phyloP scores from a whole-genome alignment of 92 coral and sea anemone species.

The Montipora capitata region DNA sequence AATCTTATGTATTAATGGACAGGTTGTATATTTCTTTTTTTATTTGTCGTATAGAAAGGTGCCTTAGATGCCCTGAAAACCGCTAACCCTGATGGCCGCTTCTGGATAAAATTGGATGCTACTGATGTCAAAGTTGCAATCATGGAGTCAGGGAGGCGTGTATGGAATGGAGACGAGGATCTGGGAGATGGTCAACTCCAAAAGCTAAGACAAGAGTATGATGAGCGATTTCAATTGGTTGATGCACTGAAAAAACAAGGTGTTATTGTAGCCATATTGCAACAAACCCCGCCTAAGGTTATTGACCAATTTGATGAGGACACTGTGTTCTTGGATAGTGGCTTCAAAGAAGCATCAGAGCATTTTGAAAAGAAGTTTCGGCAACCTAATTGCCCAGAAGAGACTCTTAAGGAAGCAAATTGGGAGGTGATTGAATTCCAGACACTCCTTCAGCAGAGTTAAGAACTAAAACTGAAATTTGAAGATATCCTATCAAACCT shows the following conservation, averaged over 20 bases:
- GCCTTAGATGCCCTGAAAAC: slow-evolving; percentile 38
- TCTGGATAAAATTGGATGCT: slow-evolving; percentile 59
- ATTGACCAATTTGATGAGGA: slow-evolving; percentile 48
- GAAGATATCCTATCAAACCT: slow-evolving; percentile 33
- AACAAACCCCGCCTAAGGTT: slow-evolving; percentile 18
- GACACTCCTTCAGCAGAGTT: slow-evolving; percentile 64
- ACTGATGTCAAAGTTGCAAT: slow-evolving; percentile 45
- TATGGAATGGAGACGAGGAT: slow-evolving; percentile 58
- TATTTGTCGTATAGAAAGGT: slow-evolving; percentile 1
- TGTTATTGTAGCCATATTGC: background rate
- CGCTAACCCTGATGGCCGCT: slow-evolving; percentile 44
- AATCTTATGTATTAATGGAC: background rate
- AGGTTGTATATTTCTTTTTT: background rate
- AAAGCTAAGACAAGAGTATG: slow-evolving; percentile 30
- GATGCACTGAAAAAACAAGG: background rate
- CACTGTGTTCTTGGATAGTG: slow-evolving; percentile 31
- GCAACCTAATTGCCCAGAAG: too few species aligned
- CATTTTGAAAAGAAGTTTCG: too few species aligned
- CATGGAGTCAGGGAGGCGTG: slow-evolving; percentile 44
- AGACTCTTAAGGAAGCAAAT: slow-evolving; percentile 51
- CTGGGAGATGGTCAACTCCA: slow-evolving; percentile 25
- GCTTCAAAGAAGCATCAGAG: slow-evolving; percentile 36
- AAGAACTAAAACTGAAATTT: slow-evolving; percentile 29
- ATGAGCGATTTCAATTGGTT: slow-evolving; percentile 19
- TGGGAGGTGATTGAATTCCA: slow-evolving; percentile 70